phyloP scores from a whole-genome alignment of 1,140 invertebrate species.

The Trichoplusia ni region DNA sequence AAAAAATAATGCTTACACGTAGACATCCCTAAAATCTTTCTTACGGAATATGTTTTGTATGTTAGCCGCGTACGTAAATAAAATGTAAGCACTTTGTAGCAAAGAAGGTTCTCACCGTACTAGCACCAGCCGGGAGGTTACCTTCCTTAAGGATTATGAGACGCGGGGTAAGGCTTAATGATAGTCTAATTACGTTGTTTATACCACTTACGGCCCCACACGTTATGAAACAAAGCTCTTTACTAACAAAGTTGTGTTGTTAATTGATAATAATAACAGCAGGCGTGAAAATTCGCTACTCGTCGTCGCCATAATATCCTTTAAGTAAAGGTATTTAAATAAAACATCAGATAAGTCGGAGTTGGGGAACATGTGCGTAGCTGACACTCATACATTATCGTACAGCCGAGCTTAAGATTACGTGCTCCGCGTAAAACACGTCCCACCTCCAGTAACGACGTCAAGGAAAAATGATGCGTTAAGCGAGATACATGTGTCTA shows the following conservation, averaged over 20 bases:
- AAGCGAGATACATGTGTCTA: slow-evolving; percentile 31
- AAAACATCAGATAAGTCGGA: slow-evolving; percentile 14
- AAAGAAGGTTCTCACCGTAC: too few relatives aligned
- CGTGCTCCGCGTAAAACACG: slow-evolving; percentile 15
- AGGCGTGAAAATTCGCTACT: not conserved
- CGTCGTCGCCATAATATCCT: not conserved
- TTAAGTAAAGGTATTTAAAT: slow-evolving; percentile 32
- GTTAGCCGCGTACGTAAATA: too few relatives aligned
- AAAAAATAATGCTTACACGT: too few relatives aligned
- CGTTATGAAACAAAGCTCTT: not conserved
- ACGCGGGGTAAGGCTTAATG: too few relatives aligned
- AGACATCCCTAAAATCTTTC: too few relatives aligned
- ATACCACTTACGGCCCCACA: too few relatives aligned
- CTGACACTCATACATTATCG: slow-evolving; percentile 23
- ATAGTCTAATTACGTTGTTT: too few relatives aligned
- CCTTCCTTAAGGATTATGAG: too few relatives aligned
- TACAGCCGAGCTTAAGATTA: slow-evolving; percentile 18
- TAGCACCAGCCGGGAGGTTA: too few relatives aligned
- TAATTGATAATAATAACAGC: slow-evolving; percentile 26
- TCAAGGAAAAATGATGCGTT: slow-evolving; percentile 28
- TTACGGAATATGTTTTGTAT: too few relatives aligned
- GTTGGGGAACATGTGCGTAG: not conserved
- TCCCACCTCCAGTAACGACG: slow-evolving; percentile 7
- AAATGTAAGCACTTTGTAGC: too few relatives aligned
- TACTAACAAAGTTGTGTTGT: not conserved